A percentile compares a stretch with the other conserved stretches of the same genome.
Conservation (phyloP, 2,797 vertebrate species). For the Channa striata region DNA sequence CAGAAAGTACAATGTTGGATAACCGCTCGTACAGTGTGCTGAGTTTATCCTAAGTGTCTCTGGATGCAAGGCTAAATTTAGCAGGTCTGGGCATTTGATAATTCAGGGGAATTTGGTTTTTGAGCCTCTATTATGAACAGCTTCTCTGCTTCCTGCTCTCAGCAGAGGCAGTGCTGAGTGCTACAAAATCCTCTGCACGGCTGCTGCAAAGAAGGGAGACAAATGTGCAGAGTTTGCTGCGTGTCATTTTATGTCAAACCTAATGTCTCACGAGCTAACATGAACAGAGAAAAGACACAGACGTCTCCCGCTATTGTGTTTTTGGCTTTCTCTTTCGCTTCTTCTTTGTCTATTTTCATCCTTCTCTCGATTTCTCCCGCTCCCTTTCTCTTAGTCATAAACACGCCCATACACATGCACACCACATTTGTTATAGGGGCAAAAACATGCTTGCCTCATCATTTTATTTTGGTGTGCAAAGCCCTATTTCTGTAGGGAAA, state of each 20-base stretch:
- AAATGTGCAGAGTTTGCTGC: slow-evolving; percentile 69
- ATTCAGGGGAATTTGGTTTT: slow-evolving; percentile 70
- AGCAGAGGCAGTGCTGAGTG: slow-evolving; percentile 55
- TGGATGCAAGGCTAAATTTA: slow-evolving; percentile 70
- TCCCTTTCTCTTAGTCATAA: slow-evolving; percentile 22
- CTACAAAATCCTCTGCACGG: slow-evolving; percentile 50
- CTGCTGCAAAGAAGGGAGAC: slow-evolving; percentile 38
- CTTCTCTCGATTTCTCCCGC: slow-evolving; percentile 18
- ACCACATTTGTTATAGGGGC: slow-evolving; percentile 66
- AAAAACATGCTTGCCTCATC: slow-evolving; percentile 79
- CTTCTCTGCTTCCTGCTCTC: slow-evolving; percentile 40
- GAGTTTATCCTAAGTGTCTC: slow-evolving; percentile 72
- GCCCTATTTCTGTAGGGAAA: slow-evolving; percentile 77
- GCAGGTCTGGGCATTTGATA: slow-evolving; percentile 70
- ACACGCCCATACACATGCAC: slow-evolving; percentile 38
- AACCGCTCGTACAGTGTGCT: slow-evolving; percentile 56
- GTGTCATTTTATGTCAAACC: slow-evolving; percentile 70
- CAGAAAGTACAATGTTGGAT: slow-evolving; percentile 55
- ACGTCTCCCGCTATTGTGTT: slow-evolving; percentile 13
- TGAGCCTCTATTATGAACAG: slow-evolving; percentile 53
- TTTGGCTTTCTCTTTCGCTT: slow-evolving; percentile 22
- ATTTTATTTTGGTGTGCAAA: slow-evolving; percentile 78
- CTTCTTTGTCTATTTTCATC: slow-evolving; percentile 42
- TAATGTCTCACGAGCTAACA: slow-evolving; percentile 45
- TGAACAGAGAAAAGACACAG: slow-evolving; percentile 28